A percentile compares a stretch with the other conserved stretches of the same genome.
Evolutionary conservation across 2,113 vertebrate species (phyloP).

Genomic region (Pachypanchax playfairii): DNA sequence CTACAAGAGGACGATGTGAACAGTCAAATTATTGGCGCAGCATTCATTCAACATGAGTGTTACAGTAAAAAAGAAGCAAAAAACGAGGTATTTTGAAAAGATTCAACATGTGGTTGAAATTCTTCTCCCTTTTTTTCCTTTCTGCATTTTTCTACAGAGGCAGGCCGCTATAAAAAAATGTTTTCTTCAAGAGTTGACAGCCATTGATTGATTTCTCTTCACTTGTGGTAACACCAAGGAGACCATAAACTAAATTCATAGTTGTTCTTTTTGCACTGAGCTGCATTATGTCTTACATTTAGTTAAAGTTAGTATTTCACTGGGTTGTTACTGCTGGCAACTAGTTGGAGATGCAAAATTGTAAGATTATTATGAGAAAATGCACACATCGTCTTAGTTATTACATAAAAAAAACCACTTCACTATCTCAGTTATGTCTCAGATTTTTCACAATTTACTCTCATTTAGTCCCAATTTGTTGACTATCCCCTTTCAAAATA

Average conservation of each 20-base stretch:
- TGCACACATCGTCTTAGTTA: no score
- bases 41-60: constrained; percentile 94
- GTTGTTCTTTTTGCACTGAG: not conserved
- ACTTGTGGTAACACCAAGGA: constrained; percentile 11
- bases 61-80: constrained; percentile 88
- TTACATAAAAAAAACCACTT: no score
- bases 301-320: no score
- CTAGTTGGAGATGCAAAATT: no score
- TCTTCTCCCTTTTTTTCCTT: constrained; percentile 6
- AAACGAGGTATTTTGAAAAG: constrained; percentile 81
- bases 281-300: not conserved
- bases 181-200: not conserved
- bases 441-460: no score
- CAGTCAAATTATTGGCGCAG: constrained; percentile 90
- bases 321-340: no score
- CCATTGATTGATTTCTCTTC: constrained; percentile 5
- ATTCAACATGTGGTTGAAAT: constrained; percentile 23
- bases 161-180: constrained; percentile 17
- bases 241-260: not conserved
- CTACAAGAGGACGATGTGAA: constrained; percentile 84
- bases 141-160: constrained; percentile 13
- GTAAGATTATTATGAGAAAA: no score
- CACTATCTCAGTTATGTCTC: no score
- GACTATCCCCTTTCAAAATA: no score
- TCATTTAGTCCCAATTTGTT: no score